Percentiles rank a stretch among this genome's conserved stretches.
Conservation (phyloP, 2,113 vertebrate species). For the Crotalus tigris region DNA sequence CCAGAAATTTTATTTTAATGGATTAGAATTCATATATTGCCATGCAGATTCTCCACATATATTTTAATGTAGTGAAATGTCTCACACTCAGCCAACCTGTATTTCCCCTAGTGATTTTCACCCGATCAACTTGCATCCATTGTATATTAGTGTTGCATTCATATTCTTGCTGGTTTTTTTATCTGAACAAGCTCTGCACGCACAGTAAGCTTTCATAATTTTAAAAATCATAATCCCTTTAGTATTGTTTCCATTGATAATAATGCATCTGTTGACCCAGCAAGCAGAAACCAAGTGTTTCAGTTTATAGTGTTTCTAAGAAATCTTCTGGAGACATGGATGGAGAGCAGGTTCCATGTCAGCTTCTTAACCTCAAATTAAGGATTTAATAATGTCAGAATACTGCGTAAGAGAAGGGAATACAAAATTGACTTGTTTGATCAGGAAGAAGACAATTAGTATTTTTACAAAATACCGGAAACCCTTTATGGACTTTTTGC, state of each 20-base stretch:
- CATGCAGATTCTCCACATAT: background rate
- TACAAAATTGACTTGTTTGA: background rate
- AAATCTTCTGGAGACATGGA: background rate
- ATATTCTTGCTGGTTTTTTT: background rate
- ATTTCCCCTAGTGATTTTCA: background rate
- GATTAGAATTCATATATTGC: background rate
- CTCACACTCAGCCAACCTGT: background rate
- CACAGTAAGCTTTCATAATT: background rate
- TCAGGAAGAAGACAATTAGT: background rate
- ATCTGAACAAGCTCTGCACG: background rate
- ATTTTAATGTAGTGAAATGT: background rate
- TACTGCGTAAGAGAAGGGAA: background rate
- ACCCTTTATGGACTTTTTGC: background rate
- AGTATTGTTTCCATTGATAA: background rate
- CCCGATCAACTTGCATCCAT: background rate
- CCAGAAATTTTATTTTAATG: background rate
- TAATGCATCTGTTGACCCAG: background rate
- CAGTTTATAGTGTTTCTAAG: background rate
- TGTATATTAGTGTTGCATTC: background rate
- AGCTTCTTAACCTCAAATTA: background rate
- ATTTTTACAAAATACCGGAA: background rate
- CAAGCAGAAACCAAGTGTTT: background rate
- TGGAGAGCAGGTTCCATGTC: background rate
- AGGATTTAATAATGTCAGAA: background rate
- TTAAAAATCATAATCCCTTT: background rate